Evolutionary conservation across 2,888 invertebrate species (phyloP).

Genomic region (Lypha dubia): DNA sequence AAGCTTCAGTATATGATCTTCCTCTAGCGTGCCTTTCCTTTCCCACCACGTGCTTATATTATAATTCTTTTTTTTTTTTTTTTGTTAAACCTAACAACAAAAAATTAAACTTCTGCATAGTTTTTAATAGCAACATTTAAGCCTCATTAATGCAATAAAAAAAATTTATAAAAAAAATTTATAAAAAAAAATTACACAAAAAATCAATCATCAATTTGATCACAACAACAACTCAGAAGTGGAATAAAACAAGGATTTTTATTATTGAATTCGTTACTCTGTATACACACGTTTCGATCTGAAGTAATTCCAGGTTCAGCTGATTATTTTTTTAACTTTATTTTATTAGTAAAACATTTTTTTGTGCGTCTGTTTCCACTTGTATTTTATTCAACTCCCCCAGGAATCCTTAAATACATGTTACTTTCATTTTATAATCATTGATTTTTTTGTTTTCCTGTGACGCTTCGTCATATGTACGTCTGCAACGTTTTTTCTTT

Average conservation of each 20-base stretch:
- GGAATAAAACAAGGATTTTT: conserved; percentile 39
- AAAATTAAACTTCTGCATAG: conserved; percentile 68
- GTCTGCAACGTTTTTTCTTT: conserved; percentile 43
- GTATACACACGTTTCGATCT: conserved; percentile 61
- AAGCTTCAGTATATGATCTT: background rate
- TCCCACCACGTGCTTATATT: conserved; percentile 8
- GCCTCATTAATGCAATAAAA: conserved; percentile 74
- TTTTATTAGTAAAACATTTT: conserved; percentile 13
- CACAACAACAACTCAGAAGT: conserved; percentile 34
- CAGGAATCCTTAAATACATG: conserved; percentile 72
- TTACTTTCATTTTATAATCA: conserved; percentile 72
- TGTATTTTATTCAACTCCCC: conserved; percentile 71
- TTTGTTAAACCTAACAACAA: conserved; percentile 50
- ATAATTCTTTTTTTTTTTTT: conserved; percentile 67
- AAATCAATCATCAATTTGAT: conserved; percentile 55
- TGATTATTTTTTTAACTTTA: conserved; percentile 1
- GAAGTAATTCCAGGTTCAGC: conserved; percentile 48
- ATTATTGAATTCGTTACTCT: conserved; percentile 60
- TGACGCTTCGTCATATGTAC: conserved; percentile 62
- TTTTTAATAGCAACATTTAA: conserved; percentile 73
- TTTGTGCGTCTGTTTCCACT: conserved; percentile 59
- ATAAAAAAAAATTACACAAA: conserved; percentile 48
- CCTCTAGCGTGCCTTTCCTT: conserved; percentile 20
- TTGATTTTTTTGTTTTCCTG: conserved; percentile 62
- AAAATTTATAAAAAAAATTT: conserved; percentile 38